Percentiles rank a stretch among this genome's conserved stretches.
Evolutionary conservation across 1,140 invertebrate species (phyloP).

Genomic region (Drosophila sucinea): DNA sequence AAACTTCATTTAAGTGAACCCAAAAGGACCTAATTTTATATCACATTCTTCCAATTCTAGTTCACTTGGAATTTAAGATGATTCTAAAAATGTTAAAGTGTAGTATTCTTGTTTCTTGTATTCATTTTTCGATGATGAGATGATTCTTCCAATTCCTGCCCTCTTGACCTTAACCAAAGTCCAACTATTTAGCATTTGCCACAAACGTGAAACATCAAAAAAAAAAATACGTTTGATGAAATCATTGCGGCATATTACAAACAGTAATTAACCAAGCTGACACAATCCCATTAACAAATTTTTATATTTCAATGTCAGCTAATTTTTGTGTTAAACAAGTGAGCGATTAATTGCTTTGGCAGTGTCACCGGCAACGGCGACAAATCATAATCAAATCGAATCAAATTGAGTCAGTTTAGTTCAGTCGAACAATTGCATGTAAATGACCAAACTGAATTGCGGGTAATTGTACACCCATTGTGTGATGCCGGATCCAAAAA

Average conservation of each 20-base stretch:
- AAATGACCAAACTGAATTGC: constrained; percentile 59
- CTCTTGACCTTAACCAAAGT: too few relatives aligned
- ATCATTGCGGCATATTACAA: constrained; percentile 35
- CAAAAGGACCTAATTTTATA: too few relatives aligned
- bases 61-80: too few relatives aligned
- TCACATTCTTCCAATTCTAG: too few relatives aligned
- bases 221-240: background rate
- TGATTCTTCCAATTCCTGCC: too few relatives aligned
- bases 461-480: constrained; percentile 60
- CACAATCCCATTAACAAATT: constrained; percentile 58
- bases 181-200: background rate
- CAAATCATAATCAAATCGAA: constrained; percentile 41
- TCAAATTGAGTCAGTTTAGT: constrained; percentile 4
- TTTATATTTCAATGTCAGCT: constrained; percentile 70
- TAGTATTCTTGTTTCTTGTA: too few relatives aligned
- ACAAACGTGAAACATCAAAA: background rate
- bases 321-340: constrained; percentile 58
- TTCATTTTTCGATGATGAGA: too few relatives aligned
- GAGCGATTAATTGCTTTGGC: constrained; percentile 68
- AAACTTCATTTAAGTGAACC: too few relatives aligned
- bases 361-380: constrained; percentile 30
- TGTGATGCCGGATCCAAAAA: constrained; percentile 26
- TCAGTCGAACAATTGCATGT: constrained; percentile 41
- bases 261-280: constrained; percentile 61
- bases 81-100: too few relatives aligned